A percentile compares a stretch with the other conserved stretches of the same genome.
These are phyloP conservation scores for Cephus runcator DNA, from an alignment of 2,888 invertebrate species.

Conservation along the genomic window DNA sequence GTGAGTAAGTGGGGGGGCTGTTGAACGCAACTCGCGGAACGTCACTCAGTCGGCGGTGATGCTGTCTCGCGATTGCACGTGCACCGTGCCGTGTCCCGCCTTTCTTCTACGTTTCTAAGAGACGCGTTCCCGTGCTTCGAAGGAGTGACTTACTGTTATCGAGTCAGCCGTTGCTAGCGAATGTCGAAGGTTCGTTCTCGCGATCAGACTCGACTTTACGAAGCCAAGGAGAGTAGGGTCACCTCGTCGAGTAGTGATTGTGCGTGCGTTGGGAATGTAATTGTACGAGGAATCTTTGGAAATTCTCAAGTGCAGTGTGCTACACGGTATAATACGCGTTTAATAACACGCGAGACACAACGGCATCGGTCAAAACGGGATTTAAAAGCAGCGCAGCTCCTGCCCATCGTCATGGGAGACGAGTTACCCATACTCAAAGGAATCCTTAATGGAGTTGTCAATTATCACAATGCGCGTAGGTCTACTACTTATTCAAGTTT, in stretches of 20 bases:
- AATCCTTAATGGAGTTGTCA: constrained; percentile 89
- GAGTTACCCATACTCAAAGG: constrained; percentile 91
- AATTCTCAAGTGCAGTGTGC: constrained; percentile 23
- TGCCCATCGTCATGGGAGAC: constrained; percentile 77
- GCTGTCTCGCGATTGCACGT: constrained; percentile 64
- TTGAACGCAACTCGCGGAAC: constrained; percentile 71
- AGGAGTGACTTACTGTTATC: constrained; percentile 41
- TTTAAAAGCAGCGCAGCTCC: neutral
- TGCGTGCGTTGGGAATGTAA: neutral
- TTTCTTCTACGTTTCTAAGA: constrained; percentile 40
- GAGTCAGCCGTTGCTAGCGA: constrained; percentile 35
- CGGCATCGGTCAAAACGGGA: neutral
- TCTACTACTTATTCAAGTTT: neutral
- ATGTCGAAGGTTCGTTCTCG: neutral
- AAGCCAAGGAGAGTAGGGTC: neutral
- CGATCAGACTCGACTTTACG: neutral
- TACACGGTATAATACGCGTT: constrained; percentile 20
- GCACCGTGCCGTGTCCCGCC: constrained; percentile 40
- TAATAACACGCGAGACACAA: neutral
- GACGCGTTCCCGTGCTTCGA: constrained; percentile 14
- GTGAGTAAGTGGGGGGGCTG: constrained; percentile 70
- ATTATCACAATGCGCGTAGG: constrained; percentile 95
- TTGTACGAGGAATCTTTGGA: constrained; percentile 10
- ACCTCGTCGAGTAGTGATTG: neutral
- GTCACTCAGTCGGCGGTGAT: constrained; percentile 66